phyloP scores from a whole-genome alignment of 2,888 invertebrate species.

The Glyphotaelius pellucidus region DNA sequence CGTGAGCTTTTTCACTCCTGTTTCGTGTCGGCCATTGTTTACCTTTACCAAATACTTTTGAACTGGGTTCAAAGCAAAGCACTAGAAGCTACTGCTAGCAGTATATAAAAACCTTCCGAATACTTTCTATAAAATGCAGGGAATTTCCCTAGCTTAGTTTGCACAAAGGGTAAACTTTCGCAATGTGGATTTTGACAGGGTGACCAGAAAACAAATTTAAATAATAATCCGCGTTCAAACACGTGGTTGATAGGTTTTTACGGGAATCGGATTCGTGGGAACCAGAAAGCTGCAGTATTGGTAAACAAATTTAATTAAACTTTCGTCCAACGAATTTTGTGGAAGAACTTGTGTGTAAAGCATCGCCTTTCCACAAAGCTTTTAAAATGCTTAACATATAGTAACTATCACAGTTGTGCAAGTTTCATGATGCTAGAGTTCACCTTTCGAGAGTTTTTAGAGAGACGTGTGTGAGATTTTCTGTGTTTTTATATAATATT shows the following conservation, averaged over 20 bases:
- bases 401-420: too few relatives aligned
- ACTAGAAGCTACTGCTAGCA: neutral
- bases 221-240: neutral
- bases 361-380: neutral
- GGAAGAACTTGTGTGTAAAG: neutral
- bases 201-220: conserved; percentile 15
- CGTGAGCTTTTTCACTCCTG: conserved; percentile 33
- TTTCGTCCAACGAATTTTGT: neutral
- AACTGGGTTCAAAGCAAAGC: conserved; percentile 36
- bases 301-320: neutral
- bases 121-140: conserved; percentile 43
- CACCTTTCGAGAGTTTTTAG: too few relatives aligned
- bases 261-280: neutral
- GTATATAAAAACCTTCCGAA: conserved; percentile 32
- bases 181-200: conserved; percentile 22
- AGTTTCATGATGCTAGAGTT: too few relatives aligned
- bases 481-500: too few relatives aligned
- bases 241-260: neutral
- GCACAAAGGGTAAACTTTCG: conserved; percentile 42
- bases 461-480: too few relatives aligned
- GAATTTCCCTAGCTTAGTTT: conserved; percentile 24
- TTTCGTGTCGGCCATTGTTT: conserved; percentile 42
- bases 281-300: neutral
- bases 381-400: neutral
- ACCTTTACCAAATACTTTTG: conserved; percentile 44